Evolutionary conservation across 2,797 vertebrate genomes (phyloP).

Genomic region (Myotis findleyi): DNA sequence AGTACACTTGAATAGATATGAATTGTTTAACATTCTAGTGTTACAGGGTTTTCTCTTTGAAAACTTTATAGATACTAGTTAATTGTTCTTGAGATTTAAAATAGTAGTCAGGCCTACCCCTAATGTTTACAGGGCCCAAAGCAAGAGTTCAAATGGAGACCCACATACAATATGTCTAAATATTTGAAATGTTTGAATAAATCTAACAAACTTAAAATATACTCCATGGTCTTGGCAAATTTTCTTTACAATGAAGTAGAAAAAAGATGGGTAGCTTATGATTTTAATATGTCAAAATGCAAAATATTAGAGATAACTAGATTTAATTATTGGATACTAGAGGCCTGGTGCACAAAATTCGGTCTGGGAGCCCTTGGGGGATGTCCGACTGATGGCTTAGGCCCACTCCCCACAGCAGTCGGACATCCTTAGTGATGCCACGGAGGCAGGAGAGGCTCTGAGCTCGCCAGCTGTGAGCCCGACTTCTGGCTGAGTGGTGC

Average conservation of each 20-base stretch:
- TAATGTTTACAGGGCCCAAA: background rate
- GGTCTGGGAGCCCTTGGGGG: too few relatives aligned
- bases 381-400: too few relatives aligned
- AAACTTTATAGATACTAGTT: slow-evolving; percentile 13
- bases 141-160: slow-evolving; percentile 15
- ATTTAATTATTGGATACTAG: background rate
- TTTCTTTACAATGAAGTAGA: slow-evolving; percentile 34
- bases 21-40: background rate
- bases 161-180: background rate
- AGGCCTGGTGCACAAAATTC: too few relatives aligned
- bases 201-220: background rate
- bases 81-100: slow-evolving; percentile 51
- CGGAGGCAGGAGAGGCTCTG: too few relatives aligned
- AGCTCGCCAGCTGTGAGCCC: too few relatives aligned
- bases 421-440: too few relatives aligned
- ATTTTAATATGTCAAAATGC: background rate
- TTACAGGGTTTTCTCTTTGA: slow-evolving; percentile 7
- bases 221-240: background rate
- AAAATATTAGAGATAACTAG: background rate
- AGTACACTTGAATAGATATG: background rate
- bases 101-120: background rate
- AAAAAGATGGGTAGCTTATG: background rate
- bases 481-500: too few relatives aligned
- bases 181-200: slow-evolving; percentile 38
- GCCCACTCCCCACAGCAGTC: too few relatives aligned